These are phyloP conservation scores for Lasioglossum vierecki DNA, from an alignment of 2,888 invertebrate species.

Conservation along the genomic window DNA sequence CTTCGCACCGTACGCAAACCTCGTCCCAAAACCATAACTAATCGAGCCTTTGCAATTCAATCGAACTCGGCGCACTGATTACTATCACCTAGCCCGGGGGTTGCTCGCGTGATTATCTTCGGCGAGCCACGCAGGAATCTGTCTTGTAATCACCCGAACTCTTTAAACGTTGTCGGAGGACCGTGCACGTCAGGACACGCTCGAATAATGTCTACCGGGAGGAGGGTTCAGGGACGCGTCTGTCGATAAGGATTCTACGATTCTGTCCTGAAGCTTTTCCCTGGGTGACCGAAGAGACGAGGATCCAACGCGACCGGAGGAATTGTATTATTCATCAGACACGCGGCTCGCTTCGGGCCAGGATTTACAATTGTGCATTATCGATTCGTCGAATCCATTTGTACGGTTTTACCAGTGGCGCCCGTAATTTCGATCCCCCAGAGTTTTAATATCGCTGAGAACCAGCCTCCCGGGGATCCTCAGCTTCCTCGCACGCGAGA, in stretches of 20 bases:
- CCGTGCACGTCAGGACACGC: neutral
- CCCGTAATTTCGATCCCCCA: slow-evolving; percentile 25
- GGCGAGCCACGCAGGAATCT: neutral
- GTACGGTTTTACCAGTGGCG: slow-evolving; percentile 20
- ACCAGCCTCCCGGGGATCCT: slow-evolving; percentile 14
- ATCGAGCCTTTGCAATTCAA: neutral
- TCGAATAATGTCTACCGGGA: neutral
- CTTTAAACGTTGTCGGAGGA: neutral
- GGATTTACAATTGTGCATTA: slow-evolving; percentile 63
- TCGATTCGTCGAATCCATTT: slow-evolving; percentile 53
- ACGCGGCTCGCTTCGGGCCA: slow-evolving; percentile 28
- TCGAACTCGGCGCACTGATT: neutral
- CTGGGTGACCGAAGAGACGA: slow-evolving; percentile 7
- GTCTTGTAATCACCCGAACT: neutral
- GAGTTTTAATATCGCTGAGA: slow-evolving; percentile 37
- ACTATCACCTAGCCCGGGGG: neutral
- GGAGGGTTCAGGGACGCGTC: neutral
- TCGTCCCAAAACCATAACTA: slow-evolving; percentile 27
- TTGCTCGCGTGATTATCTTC: neutral
- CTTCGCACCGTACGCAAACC: slow-evolving; percentile 11
- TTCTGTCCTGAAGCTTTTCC: slow-evolving; percentile 9
- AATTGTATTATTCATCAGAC: slow-evolving; percentile 63
- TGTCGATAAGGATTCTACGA: slow-evolving; percentile 27
- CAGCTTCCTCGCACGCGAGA: slow-evolving; percentile 6
- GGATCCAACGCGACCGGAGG: slow-evolving; percentile 10